Base-by-base conservation (phyloP, 2,113 vertebrate species). In the Zosterops lateralis region DNA sequence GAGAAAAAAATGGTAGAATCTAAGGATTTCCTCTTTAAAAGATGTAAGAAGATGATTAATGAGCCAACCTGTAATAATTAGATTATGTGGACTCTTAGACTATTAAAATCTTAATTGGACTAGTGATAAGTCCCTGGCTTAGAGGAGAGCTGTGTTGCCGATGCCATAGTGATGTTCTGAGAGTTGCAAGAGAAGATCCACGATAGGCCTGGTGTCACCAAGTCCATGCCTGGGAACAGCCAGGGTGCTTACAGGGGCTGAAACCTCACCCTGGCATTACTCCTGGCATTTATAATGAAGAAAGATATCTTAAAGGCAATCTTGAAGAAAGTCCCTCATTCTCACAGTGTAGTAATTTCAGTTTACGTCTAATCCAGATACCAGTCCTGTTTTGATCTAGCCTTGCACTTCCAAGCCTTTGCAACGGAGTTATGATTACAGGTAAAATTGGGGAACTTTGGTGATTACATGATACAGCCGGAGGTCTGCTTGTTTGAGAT, bases 181-280 rank as follows among this genome's bases (percentile, higher is more conserved):
- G 14, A 4, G 0, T 9, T 65, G 36, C 7, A 61, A 24, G 73
- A 48, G 28, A 4, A 2, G 31, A 56, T 21, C 4, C 0, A 1
- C 22, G 7, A 7, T 1, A 32, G 31, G 6, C 7, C 22, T 56
- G 22, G 17, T 89, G 31, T 42, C 21, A 47, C n/a, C 12, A 18
- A n/a, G 12, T 16, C 17, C 3, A 1, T 12, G 45, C 2, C 45
- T 68, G 32, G 5, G 6, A 8, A 65, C 4, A 36, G 29, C 3
- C 21, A 36, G 14, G 12, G 29, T 25, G 10, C 15, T 26, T 44
- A 13, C 0, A 3, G 9, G 14, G 40, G 12, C 17, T n/a, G 28
- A 4, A 64, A 4, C 10, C 15, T 28, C 17, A 45, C 6, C 26
- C 8, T 1, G 0, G 14, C 14, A 12, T 13, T 72, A 4, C 10